phyloP scores from a whole-genome alignment of 2,888 invertebrate species.

The Philonicus albiceps region DNA sequence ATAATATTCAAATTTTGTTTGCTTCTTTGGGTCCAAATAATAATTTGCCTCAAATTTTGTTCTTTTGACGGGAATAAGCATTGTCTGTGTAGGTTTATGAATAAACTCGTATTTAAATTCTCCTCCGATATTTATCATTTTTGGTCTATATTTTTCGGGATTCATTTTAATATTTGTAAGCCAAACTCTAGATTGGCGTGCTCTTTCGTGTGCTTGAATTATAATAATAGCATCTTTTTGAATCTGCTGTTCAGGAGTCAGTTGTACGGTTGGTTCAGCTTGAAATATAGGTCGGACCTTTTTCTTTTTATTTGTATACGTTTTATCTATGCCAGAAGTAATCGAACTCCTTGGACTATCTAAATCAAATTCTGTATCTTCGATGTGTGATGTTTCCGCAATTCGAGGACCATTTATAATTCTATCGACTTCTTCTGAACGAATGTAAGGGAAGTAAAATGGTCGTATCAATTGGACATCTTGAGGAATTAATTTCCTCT shows the following conservation, averaged over 20 bases:
- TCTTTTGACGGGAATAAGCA: slow-evolving; percentile 57
- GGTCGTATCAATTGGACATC: slow-evolving; percentile 68
- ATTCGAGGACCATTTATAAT: slow-evolving; percentile 2
- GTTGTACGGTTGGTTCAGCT: not conserved
- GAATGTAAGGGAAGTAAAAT: slow-evolving; percentile 63
- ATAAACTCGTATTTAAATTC: slow-evolving; percentile 54
- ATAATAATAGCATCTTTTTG: slow-evolving; percentile 56
- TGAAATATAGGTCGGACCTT: not conserved
- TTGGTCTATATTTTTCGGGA: slow-evolving; percentile 49
- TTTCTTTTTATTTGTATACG: not conserved
- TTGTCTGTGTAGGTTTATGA: slow-evolving; percentile 56
- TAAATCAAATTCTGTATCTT: not conserved
- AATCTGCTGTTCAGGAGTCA: slow-evolving; percentile 48
- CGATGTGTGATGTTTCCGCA: not conserved
- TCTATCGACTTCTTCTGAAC: slow-evolving; percentile 42
- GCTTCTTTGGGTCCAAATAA: slow-evolving; percentile 37
- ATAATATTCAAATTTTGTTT: not conserved
- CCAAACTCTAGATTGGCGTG: slow-evolving; percentile 55
- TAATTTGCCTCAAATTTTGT: slow-evolving; percentile 57
- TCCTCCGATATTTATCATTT: slow-evolving; percentile 21
- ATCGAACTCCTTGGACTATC: not conserved
- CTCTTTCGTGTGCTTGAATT: slow-evolving; percentile 65
- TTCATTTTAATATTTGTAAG: slow-evolving; percentile 48
- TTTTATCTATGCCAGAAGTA: not conserved
- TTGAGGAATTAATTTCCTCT: slow-evolving; percentile 71